Percentiles rank a stretch among this genome's conserved stretches.
These are phyloP conservation scores for Xenentodon cancila DNA, from an alignment of 2,797 vertebrate species.

Conservation along the genomic window DNA sequence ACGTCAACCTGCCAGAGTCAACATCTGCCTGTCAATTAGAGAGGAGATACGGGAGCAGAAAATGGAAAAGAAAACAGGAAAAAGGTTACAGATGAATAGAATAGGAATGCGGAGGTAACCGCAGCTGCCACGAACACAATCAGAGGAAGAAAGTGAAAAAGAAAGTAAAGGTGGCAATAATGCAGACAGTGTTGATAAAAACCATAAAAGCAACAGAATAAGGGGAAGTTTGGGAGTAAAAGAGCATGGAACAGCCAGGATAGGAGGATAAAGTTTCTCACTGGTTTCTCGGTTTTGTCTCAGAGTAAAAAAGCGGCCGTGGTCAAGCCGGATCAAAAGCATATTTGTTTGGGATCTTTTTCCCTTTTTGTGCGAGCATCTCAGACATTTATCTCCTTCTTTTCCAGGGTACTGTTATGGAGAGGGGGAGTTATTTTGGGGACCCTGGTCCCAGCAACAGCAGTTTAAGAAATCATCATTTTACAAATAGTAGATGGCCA, in stretches of 20 bases:
- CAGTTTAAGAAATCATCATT: neutral
- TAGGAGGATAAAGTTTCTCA: constrained; percentile 63
- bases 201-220: constrained; percentile 44
- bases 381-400: neutral
- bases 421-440: neutral
- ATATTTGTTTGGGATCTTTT: constrained; percentile 9
- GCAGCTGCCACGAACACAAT: constrained; percentile 22
- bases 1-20: constrained; percentile 60
- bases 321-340: constrained; percentile 14
- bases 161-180: constrained; percentile 18
- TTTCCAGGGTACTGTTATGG: neutral
- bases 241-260: constrained; percentile 31
- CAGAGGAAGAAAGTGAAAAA: constrained; percentile 38
- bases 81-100: constrained; percentile 10
- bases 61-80: constrained; percentile 1
- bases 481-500: neutral
- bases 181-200: constrained; percentile 35
- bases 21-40: constrained; percentile 62
- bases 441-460: neutral
- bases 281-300: constrained; percentile 28
- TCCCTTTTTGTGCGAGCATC: neutral
- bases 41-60: constrained; percentile 12
- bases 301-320: constrained; percentile 5
- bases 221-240: constrained; percentile 30
- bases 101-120: constrained; percentile 1